phyloP scores from a whole-genome alignment of 2,113 vertebrate genomes.

The Galemys pyrenaicus region DNA sequence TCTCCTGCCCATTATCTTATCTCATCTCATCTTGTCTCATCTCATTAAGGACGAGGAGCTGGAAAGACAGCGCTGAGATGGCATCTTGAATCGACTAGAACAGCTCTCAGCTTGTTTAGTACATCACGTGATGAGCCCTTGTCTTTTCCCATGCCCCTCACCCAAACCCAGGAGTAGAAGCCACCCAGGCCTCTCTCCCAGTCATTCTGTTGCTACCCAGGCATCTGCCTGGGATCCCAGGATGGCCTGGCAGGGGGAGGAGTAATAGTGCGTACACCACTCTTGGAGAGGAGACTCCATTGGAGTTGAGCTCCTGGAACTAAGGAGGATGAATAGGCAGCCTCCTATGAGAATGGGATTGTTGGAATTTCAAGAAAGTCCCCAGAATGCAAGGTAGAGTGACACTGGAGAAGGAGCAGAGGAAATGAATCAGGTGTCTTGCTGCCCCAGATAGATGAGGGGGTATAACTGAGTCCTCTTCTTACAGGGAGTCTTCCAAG shows the following conservation, averaged over 20 bases:
- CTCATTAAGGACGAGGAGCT: neutral
- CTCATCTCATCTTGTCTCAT: slow-evolving; percentile 37
- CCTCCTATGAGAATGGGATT: neutral
- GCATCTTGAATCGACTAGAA: neutral
- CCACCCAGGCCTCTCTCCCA: neutral
- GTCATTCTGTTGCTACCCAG: neutral
- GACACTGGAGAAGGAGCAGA: neutral
- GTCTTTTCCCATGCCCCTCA: neutral
- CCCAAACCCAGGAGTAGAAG: neutral
- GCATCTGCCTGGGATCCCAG: no score
- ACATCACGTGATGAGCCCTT: neutral
- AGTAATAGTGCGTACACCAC: neutral
- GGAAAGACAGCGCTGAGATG: neutral
- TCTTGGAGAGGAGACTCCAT: neutral
- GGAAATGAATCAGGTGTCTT: neutral
- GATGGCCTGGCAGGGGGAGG: neutral
- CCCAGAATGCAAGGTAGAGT: neutral
- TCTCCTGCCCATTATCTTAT: neutral
- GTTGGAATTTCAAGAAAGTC: neutral
- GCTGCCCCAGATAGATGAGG: neutral
- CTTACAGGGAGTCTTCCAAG: neutral
- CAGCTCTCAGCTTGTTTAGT: neutral
- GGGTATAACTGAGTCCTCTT: neutral
- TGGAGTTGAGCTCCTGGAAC: neutral
- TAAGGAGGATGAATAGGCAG: neutral